Evolutionary conservation across 2,797 vertebrate genomes (phyloP).

Genomic region (Peromyscus melanophrys): DNA sequence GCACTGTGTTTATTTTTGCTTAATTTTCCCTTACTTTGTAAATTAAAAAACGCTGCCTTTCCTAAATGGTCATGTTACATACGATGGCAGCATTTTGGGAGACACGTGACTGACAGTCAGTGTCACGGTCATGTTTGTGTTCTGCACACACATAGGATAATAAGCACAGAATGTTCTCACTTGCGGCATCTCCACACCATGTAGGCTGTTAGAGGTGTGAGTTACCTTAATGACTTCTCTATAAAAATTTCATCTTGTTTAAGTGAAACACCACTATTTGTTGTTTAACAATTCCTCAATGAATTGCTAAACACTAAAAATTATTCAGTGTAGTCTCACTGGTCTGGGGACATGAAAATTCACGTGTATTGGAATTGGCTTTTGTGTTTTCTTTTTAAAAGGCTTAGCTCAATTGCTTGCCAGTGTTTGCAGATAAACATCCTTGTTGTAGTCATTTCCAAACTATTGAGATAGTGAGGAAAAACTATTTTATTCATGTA

Average conservation of each 20-base stretch:
- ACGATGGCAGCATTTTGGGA: not conserved
- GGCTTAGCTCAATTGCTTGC: slow-evolving; percentile 82
- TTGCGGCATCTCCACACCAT: not conserved
- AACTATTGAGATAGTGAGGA: slow-evolving; percentile 70
- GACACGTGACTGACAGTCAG: not conserved
- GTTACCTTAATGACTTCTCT: slow-evolving; percentile 55
- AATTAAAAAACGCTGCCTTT: slow-evolving; percentile 15
- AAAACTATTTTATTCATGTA: slow-evolving; percentile 48
- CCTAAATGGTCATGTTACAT: not conserved
- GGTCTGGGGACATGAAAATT: slow-evolving; percentile 77
- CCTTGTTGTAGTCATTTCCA: slow-evolving; percentile 65
- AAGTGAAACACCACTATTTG: slow-evolving; percentile 71
- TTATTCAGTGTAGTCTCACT: slow-evolving; percentile 68
- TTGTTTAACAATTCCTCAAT: slow-evolving; percentile 64
- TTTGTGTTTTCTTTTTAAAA: slow-evolving; percentile 83
- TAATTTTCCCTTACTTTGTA: slow-evolving; percentile 41
- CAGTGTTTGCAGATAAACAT: slow-evolving; percentile 80
- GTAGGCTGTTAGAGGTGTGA: slow-evolving; percentile 27
- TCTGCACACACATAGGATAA: not conserved
- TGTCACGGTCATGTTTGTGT: not conserved
- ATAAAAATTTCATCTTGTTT: slow-evolving; percentile 72
- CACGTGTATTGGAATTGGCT: slow-evolving; percentile 62
- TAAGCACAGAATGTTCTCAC: not conserved
- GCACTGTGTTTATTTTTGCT: not conserved
- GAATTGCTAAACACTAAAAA: slow-evolving; percentile 77